Base-by-base conservation (phyloP, 2,113 vertebrate species). In the Ctenodactylus gundi region DNA sequence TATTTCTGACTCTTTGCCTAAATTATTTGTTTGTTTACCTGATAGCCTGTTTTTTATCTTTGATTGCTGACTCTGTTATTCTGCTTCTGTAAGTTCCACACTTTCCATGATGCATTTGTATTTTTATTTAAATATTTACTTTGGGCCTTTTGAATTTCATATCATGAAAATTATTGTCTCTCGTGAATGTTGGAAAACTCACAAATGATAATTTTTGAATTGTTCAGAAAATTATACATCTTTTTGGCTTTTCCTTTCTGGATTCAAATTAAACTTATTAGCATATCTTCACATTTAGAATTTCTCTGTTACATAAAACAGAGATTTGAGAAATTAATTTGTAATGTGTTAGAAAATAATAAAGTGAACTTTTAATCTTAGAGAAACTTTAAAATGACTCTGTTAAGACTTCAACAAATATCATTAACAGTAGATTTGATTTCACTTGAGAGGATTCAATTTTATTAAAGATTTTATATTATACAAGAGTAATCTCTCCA, bases 21-120 rank as follows among this genome's bases (percentile, higher is more conserved):
- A 83, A 67, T 82, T n/a, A n/a, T n/a, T n/a, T n/a, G n/a, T 31
- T 87, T 82, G 39, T 17, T 91, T 76, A 49, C 83, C 44, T 88
- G 39, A 75, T 31, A 1, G 3, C 60, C 83, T 83, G 41, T 82
- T 15, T 64, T 68, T 68, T 29, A 75, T 51, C 29, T 75, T 14
- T 46, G 7, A 10, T 72, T 75, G 17, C 5, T 75, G 15, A 49
- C 34, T 75, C 9, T 10, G 13, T 41, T 23, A 39, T 7, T 87
- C 7, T 58, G 88, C 46, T 20, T 70, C 60, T 72, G 65, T 39
- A 41, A 11, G 39, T 75, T 85, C 29, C 68, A 17, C 3, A 17
- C 58, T 88, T 60, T 68, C 29, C 68, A 75, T 31, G 23, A 46
- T n/a, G 6, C 9, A 23, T 67, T 51, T 94, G 3, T 41, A 68